These are phyloP conservation scores for Steinernema scapterisci DNA, from an alignment of 2,888 invertebrate species.

Conservation along the genomic window DNA sequence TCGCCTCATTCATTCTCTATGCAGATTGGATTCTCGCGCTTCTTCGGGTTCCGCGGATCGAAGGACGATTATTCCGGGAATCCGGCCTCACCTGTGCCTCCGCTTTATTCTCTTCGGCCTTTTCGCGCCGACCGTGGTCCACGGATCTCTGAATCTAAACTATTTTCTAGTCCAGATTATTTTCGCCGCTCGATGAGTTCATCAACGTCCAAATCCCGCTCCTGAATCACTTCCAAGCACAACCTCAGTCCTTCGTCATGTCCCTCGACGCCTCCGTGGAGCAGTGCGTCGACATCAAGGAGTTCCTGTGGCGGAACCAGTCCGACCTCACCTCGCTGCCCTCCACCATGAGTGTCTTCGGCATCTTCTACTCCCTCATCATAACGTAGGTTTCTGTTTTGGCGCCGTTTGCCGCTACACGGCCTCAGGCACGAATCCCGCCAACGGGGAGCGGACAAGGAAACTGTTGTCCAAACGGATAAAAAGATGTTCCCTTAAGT, in stretches of 20 bases:
- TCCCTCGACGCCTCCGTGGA: not conserved
- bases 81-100: slow-evolving; percentile 24
- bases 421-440: too few relatives aligned
- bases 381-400: slow-evolving; percentile 55
- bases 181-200: too few relatives aligned
- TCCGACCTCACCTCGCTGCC: slow-evolving; percentile 62
- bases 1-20: slow-evolving; percentile 22
- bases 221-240: not conserved
- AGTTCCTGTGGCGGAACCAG: slow-evolving; percentile 56
- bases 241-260: not conserved
- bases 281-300: slow-evolving; percentile 42
- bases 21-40: slow-evolving; percentile 11
- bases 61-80: not conserved
- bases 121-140: not conserved
- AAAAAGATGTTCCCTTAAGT: too few relatives aligned
- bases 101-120: not conserved
- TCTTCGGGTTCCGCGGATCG: not conserved
- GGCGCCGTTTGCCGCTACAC: not conserved
- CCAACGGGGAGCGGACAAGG: too few relatives aligned
- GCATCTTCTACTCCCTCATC: slow-evolving; percentile 56
- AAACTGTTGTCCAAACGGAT: too few relatives aligned
- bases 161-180: too few relatives aligned
- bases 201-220: not conserved
- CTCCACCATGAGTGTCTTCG: slow-evolving; percentile 53
- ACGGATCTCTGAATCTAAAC: not conserved